Conservation (phyloP, 2,113 vertebrate species). For the Neodontobutis hainanensis region DNA sequence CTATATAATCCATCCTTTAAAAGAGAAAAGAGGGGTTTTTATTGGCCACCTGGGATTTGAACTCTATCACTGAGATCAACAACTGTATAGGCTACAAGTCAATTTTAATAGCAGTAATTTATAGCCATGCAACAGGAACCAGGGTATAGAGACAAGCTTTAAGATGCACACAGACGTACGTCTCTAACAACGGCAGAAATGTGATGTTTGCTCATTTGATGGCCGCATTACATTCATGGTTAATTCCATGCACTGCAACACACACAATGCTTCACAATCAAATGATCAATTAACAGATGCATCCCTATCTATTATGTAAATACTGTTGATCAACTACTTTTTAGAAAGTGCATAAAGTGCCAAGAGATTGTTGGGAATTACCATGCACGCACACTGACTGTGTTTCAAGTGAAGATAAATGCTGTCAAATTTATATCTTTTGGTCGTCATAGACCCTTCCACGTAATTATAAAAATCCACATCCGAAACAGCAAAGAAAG, state of each 20-base stretch:
- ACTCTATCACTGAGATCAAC: conserved; percentile 49
- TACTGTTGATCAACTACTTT: not conserved
- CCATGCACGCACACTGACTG: not conserved
- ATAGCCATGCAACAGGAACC: conserved; percentile 42
- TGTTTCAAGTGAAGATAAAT: not conserved
- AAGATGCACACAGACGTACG: conserved; percentile 29
- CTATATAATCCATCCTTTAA: conserved; percentile 52
- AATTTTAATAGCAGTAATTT: conserved; percentile 51
- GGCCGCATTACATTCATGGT: conserved; percentile 28
- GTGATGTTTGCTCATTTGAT: conserved; percentile 47
- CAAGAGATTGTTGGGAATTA: not conserved
- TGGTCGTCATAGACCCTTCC: not conserved
- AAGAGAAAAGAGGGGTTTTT: conserved; percentile 34
- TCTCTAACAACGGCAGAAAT: conserved; percentile 30
- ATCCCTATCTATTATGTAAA: not conserved
- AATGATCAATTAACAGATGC: not conserved
- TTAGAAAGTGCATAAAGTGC: not conserved
- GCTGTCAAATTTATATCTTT: not conserved
- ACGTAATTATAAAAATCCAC: not conserved
- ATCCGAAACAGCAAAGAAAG: too few relatives aligned
- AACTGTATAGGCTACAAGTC: conserved; percentile 21
- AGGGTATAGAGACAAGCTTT: conserved; percentile 28
- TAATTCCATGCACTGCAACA: conserved; percentile 16
- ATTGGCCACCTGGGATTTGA: conserved; percentile 39
- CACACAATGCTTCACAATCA: not conserved